phyloP scores from a whole-genome alignment of 2,797 vertebrate species.

The Enteromius viviparus region DNA sequence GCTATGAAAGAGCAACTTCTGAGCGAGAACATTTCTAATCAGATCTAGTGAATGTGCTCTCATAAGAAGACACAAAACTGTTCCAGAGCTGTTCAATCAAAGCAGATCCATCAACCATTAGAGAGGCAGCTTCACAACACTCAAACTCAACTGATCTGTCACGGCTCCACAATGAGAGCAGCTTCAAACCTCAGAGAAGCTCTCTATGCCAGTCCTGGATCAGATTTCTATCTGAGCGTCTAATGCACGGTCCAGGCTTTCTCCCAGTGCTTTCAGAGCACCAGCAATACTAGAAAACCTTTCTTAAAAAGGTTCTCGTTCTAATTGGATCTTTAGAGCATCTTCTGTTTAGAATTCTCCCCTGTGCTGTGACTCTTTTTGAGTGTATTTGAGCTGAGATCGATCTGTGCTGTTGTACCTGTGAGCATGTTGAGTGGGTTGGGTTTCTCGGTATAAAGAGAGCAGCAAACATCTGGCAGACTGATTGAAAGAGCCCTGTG shows the following conservation, averaged over 20 bases:
- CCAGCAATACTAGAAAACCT: not conserved
- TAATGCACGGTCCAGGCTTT: not conserved
- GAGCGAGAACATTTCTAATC: not conserved
- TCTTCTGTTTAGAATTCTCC: not conserved
- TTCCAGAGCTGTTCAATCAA: not conserved
- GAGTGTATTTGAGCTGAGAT: not conserved
- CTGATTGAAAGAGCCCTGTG: conserved; percentile 25
- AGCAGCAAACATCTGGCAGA: conserved; percentile 27
- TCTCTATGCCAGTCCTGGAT: not conserved
- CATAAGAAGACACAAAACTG: conserved; percentile 13
- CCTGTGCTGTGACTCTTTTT: not conserved
- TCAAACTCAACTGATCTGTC: not conserved
- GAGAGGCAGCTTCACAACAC: conserved; percentile 21
- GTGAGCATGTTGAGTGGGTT: conserved; percentile 12
- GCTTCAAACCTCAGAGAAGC: not conserved
- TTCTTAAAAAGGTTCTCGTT: not conserved
- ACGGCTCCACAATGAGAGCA: not conserved
- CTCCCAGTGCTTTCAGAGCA: not conserved
- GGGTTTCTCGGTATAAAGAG: not conserved
- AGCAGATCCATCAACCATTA: conserved; percentile 3
- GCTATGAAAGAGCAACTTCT: conserved; percentile 1
- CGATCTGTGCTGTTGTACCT: conserved; percentile 7
- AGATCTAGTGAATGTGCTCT: conserved; percentile 4
- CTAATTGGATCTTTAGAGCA: not conserved
- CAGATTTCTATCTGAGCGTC: conserved; percentile 16